Evolutionary conservation across 2,113 vertebrate genomes (phyloP).

Genomic region (Mystacornis crossleyi): DNA sequence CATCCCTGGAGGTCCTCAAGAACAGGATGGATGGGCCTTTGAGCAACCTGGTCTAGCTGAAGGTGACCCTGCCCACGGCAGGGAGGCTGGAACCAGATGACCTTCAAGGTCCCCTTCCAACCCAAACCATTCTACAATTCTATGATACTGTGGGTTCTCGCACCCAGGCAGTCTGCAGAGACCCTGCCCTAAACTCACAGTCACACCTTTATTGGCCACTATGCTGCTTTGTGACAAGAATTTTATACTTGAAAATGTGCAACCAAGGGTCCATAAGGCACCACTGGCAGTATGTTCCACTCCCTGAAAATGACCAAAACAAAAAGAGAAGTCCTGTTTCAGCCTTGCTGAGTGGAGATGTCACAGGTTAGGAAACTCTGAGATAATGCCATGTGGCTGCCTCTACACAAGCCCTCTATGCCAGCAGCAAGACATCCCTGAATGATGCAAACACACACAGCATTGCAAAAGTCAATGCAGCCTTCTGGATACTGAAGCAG

Average conservation of each 20-base stretch:
- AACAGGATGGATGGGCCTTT: neutral
- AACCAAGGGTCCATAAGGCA: neutral
- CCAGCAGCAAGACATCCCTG: neutral
- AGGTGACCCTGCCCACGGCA: neutral
- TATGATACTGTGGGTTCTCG: neutral
- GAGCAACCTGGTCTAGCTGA: neutral
- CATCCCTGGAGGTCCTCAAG: neutral
- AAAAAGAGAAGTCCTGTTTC: neutral
- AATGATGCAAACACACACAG: neutral
- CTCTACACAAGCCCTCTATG: neutral
- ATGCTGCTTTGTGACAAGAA: neutral
- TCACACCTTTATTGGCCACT: neutral
- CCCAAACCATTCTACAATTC: neutral
- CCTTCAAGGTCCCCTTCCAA: neutral
- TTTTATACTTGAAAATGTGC: rapidly evolving
- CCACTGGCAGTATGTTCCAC: neutral
- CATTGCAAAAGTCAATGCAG: neutral
- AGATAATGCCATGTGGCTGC: neutral
- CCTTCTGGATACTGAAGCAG: neutral
- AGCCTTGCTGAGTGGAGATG: neutral
- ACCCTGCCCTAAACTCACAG: neutral
- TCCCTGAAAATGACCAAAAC: neutral
- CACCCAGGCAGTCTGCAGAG: neutral
- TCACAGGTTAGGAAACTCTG: neutral
- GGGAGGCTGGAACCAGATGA: neutral